A percentile compares a stretch with the other conserved stretches of the same genome.
These are phyloP conservation scores for Drosophila gaucha DNA, from an alignment of 2,888 invertebrate species.

Conservation along the genomic window DNA sequence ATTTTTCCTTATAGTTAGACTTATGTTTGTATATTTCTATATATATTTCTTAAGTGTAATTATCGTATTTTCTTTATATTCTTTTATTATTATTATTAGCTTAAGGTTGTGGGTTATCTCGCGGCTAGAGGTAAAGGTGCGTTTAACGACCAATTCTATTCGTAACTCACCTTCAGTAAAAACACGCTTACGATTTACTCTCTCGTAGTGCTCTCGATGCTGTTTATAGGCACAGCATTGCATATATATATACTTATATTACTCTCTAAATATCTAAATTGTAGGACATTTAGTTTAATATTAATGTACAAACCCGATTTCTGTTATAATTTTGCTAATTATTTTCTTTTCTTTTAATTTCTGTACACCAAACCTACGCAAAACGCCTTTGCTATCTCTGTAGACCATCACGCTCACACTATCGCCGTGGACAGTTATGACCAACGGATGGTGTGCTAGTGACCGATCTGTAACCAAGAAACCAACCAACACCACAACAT, in stretches of 20 bases:
- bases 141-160: constrained; percentile 48
- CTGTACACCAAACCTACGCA: constrained; percentile 54
- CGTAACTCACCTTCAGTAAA: constrained; percentile 23
- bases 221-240: constrained; percentile 15
- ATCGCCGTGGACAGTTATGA: constrained; percentile 84
- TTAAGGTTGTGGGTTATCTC: constrained; percentile 78
- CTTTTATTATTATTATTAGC: constrained; percentile 67
- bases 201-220: constrained; percentile 33
- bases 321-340: constrained; percentile 74
- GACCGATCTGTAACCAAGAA: constrained; percentile 81
- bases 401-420: constrained; percentile 84
- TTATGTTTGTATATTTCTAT: constrained; percentile 17
- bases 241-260: neutral
- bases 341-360: constrained; percentile 75
- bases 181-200: constrained; percentile 45
- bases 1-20: too few species aligned
- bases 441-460: constrained; percentile 83
- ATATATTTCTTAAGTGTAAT: constrained; percentile 26
- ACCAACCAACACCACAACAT: constrained; percentile 28
- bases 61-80: constrained; percentile 46
- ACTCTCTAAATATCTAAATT: constrained; percentile 2
- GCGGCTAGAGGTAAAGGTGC: constrained; percentile 79
- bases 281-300: constrained; percentile 54
- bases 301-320: constrained; percentile 34
- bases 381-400: constrained; percentile 46